A percentile compares a stretch with the other conserved stretches of the same genome.
phyloP scores from a whole-genome alignment of 64 coral and sea anemone species.

The Pachyseris speciosa region DNA sequence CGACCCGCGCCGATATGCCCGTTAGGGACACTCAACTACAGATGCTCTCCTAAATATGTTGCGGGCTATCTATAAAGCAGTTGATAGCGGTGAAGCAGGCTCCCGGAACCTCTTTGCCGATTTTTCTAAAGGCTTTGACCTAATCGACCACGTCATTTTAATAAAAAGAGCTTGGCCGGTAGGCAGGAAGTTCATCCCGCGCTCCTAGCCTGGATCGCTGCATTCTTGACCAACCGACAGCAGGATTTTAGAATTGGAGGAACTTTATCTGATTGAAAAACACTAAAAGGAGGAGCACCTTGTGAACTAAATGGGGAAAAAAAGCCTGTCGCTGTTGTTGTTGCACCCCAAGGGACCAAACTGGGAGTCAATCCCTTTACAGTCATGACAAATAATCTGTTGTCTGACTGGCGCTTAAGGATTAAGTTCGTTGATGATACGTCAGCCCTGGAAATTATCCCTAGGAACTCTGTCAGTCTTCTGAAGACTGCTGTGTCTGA shows the following conservation, averaged over 20 bases:
- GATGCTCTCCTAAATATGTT: too few relatives aligned
- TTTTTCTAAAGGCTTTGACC: slow-evolving; percentile 2
- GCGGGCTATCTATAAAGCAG: too few relatives aligned
- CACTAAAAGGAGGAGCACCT: not conserved
- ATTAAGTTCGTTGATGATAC: slow-evolving; percentile 10
- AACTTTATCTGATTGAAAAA: slow-evolving; percentile 15
- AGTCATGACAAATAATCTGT: not conserved
- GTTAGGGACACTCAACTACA: too few relatives aligned
- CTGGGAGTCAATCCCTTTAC: not conserved
- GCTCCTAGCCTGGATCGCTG: slow-evolving; percentile 12
- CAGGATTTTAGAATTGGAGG: slow-evolving; percentile 19
- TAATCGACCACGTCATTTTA: slow-evolving; percentile 24
- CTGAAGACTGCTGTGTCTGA: not conserved
- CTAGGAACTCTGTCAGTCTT: slow-evolving; percentile 1
- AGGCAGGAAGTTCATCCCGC: not conserved
- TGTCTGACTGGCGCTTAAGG: slow-evolving; percentile 10
- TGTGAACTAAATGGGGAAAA: too few relatives aligned
- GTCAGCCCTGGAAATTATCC: not conserved
- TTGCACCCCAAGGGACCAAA: not conserved
- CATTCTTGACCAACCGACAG: slow-evolving; percentile 7
- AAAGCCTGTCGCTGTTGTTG: too few relatives aligned
- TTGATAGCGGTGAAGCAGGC: too few relatives aligned
- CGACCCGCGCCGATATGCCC: too few relatives aligned
- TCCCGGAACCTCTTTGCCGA: too few relatives aligned
- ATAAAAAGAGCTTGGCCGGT: not conserved